Conservation (phyloP, 2,113 vertebrate species). For the Gambusia holbrooki region DNA sequence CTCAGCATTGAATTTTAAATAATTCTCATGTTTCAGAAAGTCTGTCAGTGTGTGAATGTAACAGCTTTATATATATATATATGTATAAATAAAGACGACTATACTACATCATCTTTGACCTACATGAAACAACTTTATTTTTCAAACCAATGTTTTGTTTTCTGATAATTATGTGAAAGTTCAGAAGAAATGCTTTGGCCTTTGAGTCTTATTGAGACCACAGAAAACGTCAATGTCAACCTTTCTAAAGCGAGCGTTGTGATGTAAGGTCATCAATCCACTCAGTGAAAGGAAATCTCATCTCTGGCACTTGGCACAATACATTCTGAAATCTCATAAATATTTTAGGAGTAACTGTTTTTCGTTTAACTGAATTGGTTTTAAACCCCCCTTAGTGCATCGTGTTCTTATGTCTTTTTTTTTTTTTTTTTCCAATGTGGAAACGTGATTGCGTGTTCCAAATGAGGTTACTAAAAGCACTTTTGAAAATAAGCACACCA, state of each 20-base stretch:
- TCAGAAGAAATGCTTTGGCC: constrained; percentile 24
- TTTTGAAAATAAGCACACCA: no score
- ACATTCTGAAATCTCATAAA: neutral
- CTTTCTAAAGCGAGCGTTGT: constrained; percentile 31
- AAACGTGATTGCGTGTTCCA: no score
- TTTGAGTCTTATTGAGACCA: constrained; percentile 42
- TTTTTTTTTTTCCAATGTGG: neutral
- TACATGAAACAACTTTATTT: constrained; percentile 34
- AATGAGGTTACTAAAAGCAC: no score
- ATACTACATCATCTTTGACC: neutral
- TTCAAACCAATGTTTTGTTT: constrained; percentile 12
- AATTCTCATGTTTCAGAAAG: constrained; percentile 8
- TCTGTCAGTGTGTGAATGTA: neutral
- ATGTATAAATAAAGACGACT: neutral
- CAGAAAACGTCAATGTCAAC: constrained; percentile 24
- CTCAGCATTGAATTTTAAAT: constrained; percentile 17
- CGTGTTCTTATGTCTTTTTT: neutral
- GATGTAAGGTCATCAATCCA: constrained; percentile 28
- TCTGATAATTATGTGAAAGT: constrained; percentile 28
- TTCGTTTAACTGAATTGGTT: neutral
- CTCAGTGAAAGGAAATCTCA: constrained; percentile 8
- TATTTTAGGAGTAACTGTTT: neutral
- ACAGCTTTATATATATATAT: constrained; percentile 13
- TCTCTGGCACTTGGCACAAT: neutral
- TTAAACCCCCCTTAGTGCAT: neutral